These are phyloP conservation scores for Erynnis tages DNA, from an alignment of 2,888 invertebrate genomes.

Conservation along the genomic window DNA sequence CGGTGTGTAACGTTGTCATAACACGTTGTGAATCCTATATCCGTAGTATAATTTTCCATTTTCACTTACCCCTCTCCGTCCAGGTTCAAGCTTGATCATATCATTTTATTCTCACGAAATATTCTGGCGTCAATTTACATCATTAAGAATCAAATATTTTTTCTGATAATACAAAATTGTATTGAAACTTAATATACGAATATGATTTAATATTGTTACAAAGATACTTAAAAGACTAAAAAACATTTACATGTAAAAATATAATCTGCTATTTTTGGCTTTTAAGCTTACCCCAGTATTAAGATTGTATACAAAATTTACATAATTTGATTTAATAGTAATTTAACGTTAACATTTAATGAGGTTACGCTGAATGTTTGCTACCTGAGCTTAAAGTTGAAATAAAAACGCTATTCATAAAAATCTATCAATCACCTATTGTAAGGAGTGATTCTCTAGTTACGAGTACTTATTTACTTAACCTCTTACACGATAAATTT, in stretches of 20 bases:
- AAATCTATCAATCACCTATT: constrained; percentile 52
- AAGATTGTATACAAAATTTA: constrained; percentile 21
- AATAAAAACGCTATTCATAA: constrained; percentile 35
- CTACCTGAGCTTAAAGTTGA: constrained; percentile 57
- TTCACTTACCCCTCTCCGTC: constrained; percentile 67
- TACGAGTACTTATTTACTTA: constrained; percentile 59
- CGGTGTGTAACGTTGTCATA: neutral
- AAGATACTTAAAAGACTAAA: constrained; percentile 13
- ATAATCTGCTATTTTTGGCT: constrained; percentile 21
- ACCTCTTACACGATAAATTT: constrained; percentile 59
- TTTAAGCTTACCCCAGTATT: constrained; percentile 9
- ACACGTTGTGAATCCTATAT: neutral
- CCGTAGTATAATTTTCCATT: constrained; percentile 8
- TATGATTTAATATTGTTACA: constrained; percentile 4
- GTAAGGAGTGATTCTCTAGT: constrained; percentile 53
- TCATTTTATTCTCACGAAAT: constrained; percentile 47
- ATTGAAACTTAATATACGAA: neutral
- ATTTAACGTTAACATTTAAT: neutral
- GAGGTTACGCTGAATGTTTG: constrained; percentile 41
- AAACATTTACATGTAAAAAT: constrained; percentile 17
- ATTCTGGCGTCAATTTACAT: constrained; percentile 43
- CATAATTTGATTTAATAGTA: constrained; percentile 9
- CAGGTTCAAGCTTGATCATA: constrained; percentile 74
- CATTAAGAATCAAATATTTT: neutral
- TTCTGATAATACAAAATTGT: constrained; percentile 6